Conservation (phyloP, 2,113 vertebrate genomes). For the Pleuronectes platessa region DNA sequence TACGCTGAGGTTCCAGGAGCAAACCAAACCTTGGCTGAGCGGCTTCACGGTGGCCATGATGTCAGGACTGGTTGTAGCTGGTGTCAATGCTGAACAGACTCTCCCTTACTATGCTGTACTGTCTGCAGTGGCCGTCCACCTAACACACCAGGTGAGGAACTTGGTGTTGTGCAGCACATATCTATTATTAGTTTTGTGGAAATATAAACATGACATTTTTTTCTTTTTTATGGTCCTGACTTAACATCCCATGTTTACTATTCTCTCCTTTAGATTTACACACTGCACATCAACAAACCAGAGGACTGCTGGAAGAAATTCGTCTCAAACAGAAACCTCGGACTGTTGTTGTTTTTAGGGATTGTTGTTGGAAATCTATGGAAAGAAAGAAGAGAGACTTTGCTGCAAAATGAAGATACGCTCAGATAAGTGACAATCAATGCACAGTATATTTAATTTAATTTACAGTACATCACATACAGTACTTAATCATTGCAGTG, state of each 20-base stretch:
- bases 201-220: no score
- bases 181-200: no score
- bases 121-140: conserved; percentile 80
- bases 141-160: conserved; percentile 87
- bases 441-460: neutral
- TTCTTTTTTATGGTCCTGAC: neutral
- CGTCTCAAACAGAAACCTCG: conserved; percentile 90
- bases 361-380: conserved; percentile 90
- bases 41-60: conserved; percentile 89
- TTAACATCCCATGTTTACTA: neutral
- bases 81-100: conserved; percentile 87
- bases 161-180: neutral
- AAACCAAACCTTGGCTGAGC: conserved; percentile 92
- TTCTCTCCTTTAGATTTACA: conserved; percentile 84
- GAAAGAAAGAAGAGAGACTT: conserved; percentile 79
- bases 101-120: conserved; percentile 87
- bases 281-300: conserved; percentile 89
- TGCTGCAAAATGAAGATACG: conserved; percentile 37
- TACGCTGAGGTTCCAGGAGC: conserved; percentile 87
- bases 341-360: conserved; percentile 89
- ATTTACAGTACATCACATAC: no score
- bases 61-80: conserved; percentile 83
- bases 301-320: conserved; percentile 97
- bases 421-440: neutral
- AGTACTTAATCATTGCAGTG: neutral